Conservation (phyloP, 2,797 vertebrate species). For the Emys orbicularis region DNA sequence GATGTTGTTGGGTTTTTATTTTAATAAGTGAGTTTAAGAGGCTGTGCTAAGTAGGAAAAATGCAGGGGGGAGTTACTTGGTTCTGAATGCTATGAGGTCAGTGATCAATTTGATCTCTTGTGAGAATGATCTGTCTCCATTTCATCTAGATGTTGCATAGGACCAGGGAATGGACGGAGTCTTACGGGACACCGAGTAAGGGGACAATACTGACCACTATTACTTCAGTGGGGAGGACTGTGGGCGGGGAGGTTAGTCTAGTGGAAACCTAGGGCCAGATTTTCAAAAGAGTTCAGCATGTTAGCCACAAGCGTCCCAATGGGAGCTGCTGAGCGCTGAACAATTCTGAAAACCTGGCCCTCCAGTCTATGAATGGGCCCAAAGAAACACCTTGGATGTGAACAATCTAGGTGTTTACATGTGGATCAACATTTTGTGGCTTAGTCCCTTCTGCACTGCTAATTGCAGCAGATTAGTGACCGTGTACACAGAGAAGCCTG, state of each 20-base stretch:
- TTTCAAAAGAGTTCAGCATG: neutral
- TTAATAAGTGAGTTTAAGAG: rapidly evolving
- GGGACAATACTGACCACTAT: neutral
- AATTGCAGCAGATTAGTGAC: neutral
- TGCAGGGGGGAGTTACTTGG: neutral
- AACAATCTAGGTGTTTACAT: neutral
- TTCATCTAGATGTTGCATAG: neutral
- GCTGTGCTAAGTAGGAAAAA: neutral
- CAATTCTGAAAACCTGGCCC: neutral
- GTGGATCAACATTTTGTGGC: neutral
- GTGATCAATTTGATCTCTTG: neutral
- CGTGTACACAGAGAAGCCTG: neutral
- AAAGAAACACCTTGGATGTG: rapidly evolving
- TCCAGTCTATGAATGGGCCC: neutral
- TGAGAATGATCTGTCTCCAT: neutral
- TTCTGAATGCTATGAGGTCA: neutral
- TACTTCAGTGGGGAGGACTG: neutral
- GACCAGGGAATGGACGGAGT: neutral
- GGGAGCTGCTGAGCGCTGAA: neutral
- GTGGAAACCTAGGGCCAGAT: neutral
- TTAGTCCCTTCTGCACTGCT: neutral
- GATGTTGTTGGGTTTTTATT: neutral
- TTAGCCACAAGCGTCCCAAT: neutral
- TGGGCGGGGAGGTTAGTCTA: neutral
- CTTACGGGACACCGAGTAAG: neutral